Base-by-base conservation (phyloP, 2,113 vertebrate genomes). In the Hippoglossus stenolepis region DNA sequence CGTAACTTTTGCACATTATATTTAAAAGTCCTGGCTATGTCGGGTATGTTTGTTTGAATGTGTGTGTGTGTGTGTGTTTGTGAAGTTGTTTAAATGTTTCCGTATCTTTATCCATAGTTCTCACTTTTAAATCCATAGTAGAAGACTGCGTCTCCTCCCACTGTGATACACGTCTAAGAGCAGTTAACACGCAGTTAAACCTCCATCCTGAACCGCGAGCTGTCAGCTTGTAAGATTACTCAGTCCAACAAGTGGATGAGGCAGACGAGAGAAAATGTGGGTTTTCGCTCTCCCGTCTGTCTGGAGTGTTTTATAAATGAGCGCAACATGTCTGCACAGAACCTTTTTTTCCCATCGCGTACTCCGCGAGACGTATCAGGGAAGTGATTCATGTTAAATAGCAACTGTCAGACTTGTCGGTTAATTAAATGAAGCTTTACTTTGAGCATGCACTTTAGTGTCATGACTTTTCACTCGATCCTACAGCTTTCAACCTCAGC, bases 361-460 rank as follows among this genome's bases (percentile, higher is more conserved):
- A 69, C 73, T 79, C 72, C 43, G 18, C 15, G 61, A 89, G 62
- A 83, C 85, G 66, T 74, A 77, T 84, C 83, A 65, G 59, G 74
- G 66, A 85, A 89, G 86, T 85, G 89, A 83, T 87, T 85, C 80
- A 83, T 83, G 88, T 92, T 89, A 88, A 91, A 89, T 86, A 84
- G 73, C 85, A 84, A 88, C 85, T 90, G 90, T 89, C 88, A 90
- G 84, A 86, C 83, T 85, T 67, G 83, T 86, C 72, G 43, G 85
- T 88, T 92, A 91, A 92, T 91, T 93, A 91, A 91, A 87, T 53
- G 67, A 79, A 84, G 77, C 87, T 81, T 85, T 75, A 81, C 89
- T 88, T 83, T 71, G 79, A 89, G 28, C 51, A 31, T 45, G 58
- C 70, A 71, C 67, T 81, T 84, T 75, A 80, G 79, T 87, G 82